Evolutionary conservation across 2,113 vertebrate species (phyloP), one percentile per base, ranked within the genome.

Genomic region (Balaeniceps rex): DNA sequence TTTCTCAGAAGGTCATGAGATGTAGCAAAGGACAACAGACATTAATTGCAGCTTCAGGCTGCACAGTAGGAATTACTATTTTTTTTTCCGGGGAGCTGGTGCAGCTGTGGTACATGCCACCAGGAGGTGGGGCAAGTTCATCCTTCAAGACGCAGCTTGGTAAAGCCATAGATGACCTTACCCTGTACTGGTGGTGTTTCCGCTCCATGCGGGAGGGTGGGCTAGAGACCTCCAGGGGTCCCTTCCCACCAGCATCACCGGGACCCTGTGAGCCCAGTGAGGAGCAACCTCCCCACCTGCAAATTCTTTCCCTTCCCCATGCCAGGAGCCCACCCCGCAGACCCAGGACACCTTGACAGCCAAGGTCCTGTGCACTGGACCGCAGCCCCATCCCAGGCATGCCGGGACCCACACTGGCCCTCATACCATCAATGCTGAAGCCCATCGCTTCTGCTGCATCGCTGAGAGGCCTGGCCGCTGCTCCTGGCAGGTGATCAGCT

Each of bases 401-500:
- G 0, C 46, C 66, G 7, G 29, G 11, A 42, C 22, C 13, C 0
- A 0, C 1, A 0, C 42, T 69, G 29, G 38, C 69, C 78, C 2
- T 0, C 33, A n/a, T 46, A 87, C 83, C 11, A 0, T 7, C 1
- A 15, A 31, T 13, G 52, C 54, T 17, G 34, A 44, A n/a, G 51
- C 65, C 40, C 60, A 25, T 61, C 1, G 5, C 19, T 77, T 17
- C 51, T 2, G 1, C 51, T 1, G 3, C 2, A 2, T 22, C 38
- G 57, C 83, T 7, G 33, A 33, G 17, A 58, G 86, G 76, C 80
- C 71, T 23, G 66, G 79, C 82, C 1, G 26, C 93, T n/a, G 79
- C 76, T 84, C 76, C 83, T 4, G 82, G 82, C 91, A 81, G 72
- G 44, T 19, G 81, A 93, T 80, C 96, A 95, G 92, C 95, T 95